These are phyloP conservation scores for Lagopus muta DNA, from an alignment of 2,113 vertebrate genomes.

Conservation along the genomic window DNA sequence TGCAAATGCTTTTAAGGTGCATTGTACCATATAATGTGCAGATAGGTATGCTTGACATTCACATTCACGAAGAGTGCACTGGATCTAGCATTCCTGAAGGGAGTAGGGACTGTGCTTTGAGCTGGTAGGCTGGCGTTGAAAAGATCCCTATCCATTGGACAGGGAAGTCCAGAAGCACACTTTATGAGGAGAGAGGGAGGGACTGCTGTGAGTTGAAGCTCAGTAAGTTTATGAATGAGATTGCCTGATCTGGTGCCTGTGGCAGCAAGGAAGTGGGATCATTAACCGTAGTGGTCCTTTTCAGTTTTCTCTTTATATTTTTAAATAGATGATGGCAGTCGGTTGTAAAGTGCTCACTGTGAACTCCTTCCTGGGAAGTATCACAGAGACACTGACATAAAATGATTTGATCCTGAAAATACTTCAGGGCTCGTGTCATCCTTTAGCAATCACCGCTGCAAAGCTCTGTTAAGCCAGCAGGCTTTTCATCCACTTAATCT, in stretches of 20 bases:
- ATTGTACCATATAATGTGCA: neutral
- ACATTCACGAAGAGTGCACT: neutral
- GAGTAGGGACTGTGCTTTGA: neutral
- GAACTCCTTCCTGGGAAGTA: neutral
- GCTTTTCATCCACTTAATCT: constrained; percentile 56
- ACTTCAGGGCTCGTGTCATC: neutral
- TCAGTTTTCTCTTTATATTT: neutral
- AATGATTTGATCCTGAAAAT: neutral
- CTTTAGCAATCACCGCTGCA: neutral
- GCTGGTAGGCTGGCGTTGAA: neutral
- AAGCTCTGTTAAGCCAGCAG: constrained; percentile 45
- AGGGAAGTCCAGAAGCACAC: neutral
- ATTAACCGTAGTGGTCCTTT: neutral
- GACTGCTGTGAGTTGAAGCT: neutral
- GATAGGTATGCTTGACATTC: neutral
- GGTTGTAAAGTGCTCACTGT: neutral
- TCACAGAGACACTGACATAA: neutral
- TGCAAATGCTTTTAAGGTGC: neutral
- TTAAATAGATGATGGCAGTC: neutral
- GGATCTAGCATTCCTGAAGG: neutral
- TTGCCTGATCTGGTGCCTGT: neutral
- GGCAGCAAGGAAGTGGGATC: neutral
- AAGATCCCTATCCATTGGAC: neutral
- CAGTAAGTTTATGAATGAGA: neutral
- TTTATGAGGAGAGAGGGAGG: neutral